Evolutionary conservation across 2,113 vertebrate species (phyloP).

Genomic region (Tetrao urogallus): DNA sequence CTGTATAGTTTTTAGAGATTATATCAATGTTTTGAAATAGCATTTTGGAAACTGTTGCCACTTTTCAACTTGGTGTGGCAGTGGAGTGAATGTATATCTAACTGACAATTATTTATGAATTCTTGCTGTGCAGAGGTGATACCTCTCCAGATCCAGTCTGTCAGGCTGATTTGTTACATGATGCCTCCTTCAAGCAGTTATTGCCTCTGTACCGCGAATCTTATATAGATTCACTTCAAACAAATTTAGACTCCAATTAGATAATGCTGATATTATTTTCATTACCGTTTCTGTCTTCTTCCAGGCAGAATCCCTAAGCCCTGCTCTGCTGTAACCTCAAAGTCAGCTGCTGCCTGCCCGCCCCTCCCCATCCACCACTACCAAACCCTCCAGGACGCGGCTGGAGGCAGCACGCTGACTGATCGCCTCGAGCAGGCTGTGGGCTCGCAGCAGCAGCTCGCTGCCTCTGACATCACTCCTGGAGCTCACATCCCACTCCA

Average conservation of each 20-base stretch:
- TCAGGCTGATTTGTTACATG: neutral
- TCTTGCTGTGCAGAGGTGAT: neutral
- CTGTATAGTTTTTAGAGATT: neutral
- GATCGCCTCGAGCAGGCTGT: conserved; percentile 38
- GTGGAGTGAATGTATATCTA: neutral
- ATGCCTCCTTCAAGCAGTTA: neutral
- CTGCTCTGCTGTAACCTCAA: neutral
- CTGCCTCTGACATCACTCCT: conserved; percentile 62
- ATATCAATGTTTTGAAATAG: neutral
- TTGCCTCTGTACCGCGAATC: neutral
- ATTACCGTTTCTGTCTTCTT: neutral
- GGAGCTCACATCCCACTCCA: conserved; percentile 29
- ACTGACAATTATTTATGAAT: neutral
- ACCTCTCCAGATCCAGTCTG: neutral
- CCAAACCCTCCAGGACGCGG: conserved; percentile 45
- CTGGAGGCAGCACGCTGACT: conserved; percentile 1
- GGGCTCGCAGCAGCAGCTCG: conserved; percentile 40
- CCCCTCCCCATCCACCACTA: neutral
- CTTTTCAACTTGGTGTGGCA: neutral
- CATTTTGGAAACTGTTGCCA: neutral
- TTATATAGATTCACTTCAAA: neutral
- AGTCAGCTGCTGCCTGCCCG: neutral
- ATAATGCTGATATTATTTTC: fast-evolving
- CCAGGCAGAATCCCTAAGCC: neutral
- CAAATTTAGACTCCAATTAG: neutral